These are phyloP conservation scores for Serinus canaria DNA, from an alignment of 2,113 vertebrate species.

Conservation along the genomic window DNA sequence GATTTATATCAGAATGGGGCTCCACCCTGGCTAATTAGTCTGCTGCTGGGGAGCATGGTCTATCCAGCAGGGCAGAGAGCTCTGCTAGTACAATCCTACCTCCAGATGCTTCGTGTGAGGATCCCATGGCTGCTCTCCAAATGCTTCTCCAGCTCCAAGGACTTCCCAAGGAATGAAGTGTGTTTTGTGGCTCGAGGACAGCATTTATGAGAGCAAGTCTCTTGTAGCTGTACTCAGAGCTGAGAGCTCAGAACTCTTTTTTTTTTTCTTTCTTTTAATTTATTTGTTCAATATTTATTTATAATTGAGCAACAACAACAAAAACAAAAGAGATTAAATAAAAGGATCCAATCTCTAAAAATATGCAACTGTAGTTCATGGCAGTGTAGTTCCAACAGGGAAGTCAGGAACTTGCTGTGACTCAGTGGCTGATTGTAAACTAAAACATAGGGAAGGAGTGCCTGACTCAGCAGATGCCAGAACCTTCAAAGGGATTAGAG, in stretches of 20 bases:
- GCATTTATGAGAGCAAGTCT: neutral
- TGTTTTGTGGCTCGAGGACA: neutral
- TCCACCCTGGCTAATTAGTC: constrained; percentile 37
- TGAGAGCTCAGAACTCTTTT: neutral
- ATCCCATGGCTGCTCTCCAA: neutral
- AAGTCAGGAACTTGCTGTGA: constrained; percentile 29
- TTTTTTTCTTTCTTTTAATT: neutral
- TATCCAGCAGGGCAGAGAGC: neutral
- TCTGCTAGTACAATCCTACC: neutral
- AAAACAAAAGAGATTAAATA: neutral
- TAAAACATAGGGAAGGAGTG: neutral
- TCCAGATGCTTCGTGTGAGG: neutral
- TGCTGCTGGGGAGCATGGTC: neutral
- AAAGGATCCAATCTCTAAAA: neutral
- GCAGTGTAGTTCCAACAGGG: neutral
- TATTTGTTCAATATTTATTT: neutral
- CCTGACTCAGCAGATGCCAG: constrained; percentile 59
- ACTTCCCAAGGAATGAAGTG: neutral
- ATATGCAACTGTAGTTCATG: neutral
- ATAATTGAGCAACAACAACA: neutral
- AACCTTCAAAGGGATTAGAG: constrained; percentile 57
- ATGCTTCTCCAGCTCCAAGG: neutral
- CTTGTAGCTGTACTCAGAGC: neutral
- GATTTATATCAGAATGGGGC: neutral
- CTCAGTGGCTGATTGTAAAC: constrained; percentile 22